Conservation (phyloP, 1,140 invertebrate genomes). For the Sarcophaga peregrina region DNA sequence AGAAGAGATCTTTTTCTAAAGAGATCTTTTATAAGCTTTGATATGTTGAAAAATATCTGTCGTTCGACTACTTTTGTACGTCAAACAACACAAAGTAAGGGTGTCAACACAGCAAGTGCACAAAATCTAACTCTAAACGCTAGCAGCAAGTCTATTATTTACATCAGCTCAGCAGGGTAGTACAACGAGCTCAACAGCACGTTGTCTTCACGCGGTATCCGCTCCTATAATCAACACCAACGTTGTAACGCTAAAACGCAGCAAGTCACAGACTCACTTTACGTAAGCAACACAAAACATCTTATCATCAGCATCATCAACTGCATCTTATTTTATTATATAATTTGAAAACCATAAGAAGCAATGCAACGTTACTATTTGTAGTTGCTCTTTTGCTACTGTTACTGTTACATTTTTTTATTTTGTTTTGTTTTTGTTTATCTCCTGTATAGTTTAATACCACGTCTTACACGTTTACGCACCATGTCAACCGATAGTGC, state of each 20-base stretch:
- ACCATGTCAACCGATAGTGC: constrained; percentile 27
- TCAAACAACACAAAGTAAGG: constrained; percentile 21
- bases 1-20: not conserved
- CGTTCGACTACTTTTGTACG: constrained; percentile 33
- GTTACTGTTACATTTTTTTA: not conserved
- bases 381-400: not conserved
- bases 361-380: not conserved
- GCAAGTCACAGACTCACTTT: constrained; percentile 36
- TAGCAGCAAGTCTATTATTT: not conserved
- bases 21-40: constrained; percentile 25
- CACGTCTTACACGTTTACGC: constrained; percentile 27
- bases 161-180: not conserved
- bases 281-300: constrained; percentile 28
- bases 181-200: constrained; percentile 39
- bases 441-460: not conserved
- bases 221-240: constrained; percentile 8
- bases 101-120: not conserved
- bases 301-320: not conserved
- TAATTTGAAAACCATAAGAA: not conserved
- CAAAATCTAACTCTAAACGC: not conserved
- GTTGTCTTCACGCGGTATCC: not conserved
- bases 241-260: constrained; percentile 32
- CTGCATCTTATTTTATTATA: not conserved
- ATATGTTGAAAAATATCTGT: constrained; percentile 43
- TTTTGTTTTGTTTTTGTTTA: constrained; percentile 12